phyloP scores from a whole-genome alignment of 1,140 invertebrate genomes.

The Bombus sibiricus region DNA sequence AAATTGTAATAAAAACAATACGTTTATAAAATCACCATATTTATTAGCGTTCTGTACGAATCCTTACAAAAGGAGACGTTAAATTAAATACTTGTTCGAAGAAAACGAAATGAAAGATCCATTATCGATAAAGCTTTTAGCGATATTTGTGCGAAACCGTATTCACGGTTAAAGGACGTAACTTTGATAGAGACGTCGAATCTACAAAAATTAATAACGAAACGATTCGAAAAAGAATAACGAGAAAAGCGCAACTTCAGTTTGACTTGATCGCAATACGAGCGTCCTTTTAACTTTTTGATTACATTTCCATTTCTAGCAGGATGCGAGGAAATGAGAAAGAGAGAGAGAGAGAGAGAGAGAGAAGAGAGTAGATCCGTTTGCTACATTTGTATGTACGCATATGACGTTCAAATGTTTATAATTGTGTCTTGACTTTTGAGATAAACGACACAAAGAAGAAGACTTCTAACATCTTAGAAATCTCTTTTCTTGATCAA shows the following conservation, averaged over 20 bases:
- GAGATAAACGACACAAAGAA: too few relatives aligned
- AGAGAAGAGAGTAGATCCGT: background rate
- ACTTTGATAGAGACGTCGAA: background rate
- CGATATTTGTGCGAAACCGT: background rate
- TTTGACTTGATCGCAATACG: conserved; percentile 2
- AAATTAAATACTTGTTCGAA: background rate
- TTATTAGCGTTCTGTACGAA: background rate
- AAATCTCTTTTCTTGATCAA: too few relatives aligned
- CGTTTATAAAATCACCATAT: too few relatives aligned
- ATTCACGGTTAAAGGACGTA: background rate
- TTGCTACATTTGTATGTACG: background rate
- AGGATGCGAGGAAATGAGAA: background rate
- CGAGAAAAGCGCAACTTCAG: background rate
- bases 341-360: too few relatives aligned
- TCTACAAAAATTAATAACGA: background rate
- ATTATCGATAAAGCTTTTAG: background rate
- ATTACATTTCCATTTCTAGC: background rate
- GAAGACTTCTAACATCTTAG: too few relatives aligned
- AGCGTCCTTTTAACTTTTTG: background rate
- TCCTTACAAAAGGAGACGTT: background rate
- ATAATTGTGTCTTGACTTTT: too few relatives aligned
- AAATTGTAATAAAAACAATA: background rate
- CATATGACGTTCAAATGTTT: too few relatives aligned
- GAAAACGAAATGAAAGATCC: background rate
- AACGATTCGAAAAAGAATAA: background rate